Conservation (phyloP, 2,113 vertebrate species). For the Furnarius figulus region DNA sequence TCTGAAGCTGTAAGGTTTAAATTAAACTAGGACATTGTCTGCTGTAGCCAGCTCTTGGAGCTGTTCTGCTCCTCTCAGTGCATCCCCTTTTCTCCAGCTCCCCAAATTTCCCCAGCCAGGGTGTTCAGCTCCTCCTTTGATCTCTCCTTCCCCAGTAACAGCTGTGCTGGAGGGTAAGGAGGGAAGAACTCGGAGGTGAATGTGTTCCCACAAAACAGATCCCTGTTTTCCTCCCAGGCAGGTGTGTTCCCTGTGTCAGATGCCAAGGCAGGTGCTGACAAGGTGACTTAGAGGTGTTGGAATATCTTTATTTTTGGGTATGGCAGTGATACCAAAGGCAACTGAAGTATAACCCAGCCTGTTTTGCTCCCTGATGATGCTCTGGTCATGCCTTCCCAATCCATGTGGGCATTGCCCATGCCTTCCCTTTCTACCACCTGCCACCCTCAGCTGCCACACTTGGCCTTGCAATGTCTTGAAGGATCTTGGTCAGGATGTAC, state of each 20-base stretch:
- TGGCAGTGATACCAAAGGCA: neutral
- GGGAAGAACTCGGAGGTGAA: neutral
- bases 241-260: neutral
- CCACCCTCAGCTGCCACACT: neutral
- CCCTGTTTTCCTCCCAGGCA: neutral
- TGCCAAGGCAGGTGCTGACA: neutral
- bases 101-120: neutral
- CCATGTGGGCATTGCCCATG: neutral
- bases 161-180: neutral
- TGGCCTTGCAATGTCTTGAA: neutral
- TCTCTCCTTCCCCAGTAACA: neutral
- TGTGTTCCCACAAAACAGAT: neutral
- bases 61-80: neutral
- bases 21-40: conserved; percentile 25
- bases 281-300: neutral
- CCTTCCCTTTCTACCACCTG: neutral
- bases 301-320: neutral
- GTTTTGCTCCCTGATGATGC: neutral
- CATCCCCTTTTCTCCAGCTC: neutral
- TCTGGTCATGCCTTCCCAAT: neutral
- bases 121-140: neutral
- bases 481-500: neutral
- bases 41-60: neutral
- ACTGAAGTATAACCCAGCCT: neutral
- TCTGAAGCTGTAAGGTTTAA: conserved; percentile 33